A percentile compares a stretch with the other conserved stretches of the same genome.
phyloP scores from a whole-genome alignment of 2,113 vertebrate genomes.

The Reinhardtius hippoglossoides region DNA sequence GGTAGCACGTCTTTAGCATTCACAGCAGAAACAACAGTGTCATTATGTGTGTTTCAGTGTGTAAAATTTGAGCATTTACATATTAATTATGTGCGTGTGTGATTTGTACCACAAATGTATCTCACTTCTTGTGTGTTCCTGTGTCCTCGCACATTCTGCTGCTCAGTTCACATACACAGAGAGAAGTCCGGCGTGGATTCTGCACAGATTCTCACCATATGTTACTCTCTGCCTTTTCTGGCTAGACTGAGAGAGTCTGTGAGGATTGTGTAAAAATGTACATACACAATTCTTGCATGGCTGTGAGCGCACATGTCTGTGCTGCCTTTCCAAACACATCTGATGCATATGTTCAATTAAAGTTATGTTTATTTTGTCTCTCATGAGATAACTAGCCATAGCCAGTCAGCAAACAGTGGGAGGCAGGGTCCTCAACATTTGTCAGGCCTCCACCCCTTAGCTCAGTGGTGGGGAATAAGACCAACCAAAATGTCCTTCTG shows the following conservation, averaged over 20 bases:
- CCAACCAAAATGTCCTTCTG: no score
- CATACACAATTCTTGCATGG: neutral
- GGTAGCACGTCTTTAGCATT: neutral
- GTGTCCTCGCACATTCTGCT: neutral
- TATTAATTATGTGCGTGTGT: neutral
- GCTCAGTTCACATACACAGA: constrained; percentile 6
- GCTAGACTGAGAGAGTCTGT: neutral
- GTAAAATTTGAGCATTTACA: neutral
- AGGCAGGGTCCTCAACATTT: no score
- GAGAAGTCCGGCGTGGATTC: constrained; percentile 4
- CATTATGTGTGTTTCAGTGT: constrained; percentile 17
- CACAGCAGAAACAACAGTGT: neutral
- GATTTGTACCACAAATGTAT: no score
- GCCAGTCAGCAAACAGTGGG: no score
- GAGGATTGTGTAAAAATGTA: neutral
- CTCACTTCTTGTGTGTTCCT: neutral
- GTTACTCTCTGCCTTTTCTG: constrained; percentile 4
- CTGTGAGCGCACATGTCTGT: neutral
- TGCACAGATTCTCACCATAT: constrained; percentile 24
- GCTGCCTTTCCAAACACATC: neutral
- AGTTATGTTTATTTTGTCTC: neutral
- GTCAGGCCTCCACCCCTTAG: no score
- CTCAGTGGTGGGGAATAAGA: no score
- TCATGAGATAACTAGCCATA: neutral
- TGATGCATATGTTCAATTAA: neutral